Evolutionary conservation across 37 sponge, comb jelly and placozoan genomes (phyloP), one percentile per base, ranked within the genome.

Genomic region (Spongilla lacustris): DNA sequence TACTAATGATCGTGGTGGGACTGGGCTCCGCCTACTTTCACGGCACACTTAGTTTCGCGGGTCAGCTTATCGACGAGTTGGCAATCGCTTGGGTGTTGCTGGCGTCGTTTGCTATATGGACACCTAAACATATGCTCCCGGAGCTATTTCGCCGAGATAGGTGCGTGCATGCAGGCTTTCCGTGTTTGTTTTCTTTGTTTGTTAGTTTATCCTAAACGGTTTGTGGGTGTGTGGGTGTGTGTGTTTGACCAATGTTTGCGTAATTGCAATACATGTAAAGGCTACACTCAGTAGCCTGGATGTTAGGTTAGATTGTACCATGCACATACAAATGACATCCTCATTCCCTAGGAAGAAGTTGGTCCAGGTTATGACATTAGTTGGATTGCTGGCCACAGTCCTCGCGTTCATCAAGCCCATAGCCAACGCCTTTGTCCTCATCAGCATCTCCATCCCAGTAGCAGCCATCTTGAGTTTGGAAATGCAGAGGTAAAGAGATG

Each of bases 11-110:
- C 69, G 68, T 80, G n/a, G 81, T 80, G 32, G 81, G 81, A 2
- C 27, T 80, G 33, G 70, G 81, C 17, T 80, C 81, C 69, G 36
- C 66, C 24, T 80, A 80, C 24, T 80, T 80, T 36, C 81, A 80
- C 10, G 71, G 69, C 17, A 80, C 81, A 12, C 81, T 80, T 34
- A 80, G 81, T 6, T 80, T 80, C 30, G 69, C 70, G 25, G 81
- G 81, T 19, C 81, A 80, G 36, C 70, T 80, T 11, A 69, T 80
- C 35, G 81, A 80, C 34, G 81, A 80, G 36, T 36, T 80, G 36
- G 68, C 81, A 12, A 80, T 80, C 24, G 69, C 70, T 22, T 80
- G 81, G 81, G 68, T 80, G 36, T 4, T 80, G 1, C 35, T 69
- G 31, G 70, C 69, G 12, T 68, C 71, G 28, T 80, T 80, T 67